Base-by-base conservation (phyloP, 2,888 invertebrate genomes). In the Agrochola circellaris region DNA sequence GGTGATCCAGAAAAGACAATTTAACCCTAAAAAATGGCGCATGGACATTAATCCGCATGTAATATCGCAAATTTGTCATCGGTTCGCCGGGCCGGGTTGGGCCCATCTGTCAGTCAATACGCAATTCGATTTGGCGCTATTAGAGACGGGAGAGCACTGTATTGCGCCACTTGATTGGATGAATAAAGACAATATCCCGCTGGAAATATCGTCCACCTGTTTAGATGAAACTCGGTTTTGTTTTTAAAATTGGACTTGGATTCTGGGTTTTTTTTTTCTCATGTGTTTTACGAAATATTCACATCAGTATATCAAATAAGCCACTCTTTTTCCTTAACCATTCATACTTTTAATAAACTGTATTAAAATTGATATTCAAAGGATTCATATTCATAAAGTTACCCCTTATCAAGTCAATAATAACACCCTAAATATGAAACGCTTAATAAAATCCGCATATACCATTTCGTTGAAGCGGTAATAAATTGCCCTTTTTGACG, bases 51-150 rank as follows among this genome's bases (percentile, higher is more conserved):
- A 96, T 96, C 96, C 96, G 94, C 94, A 96, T 96, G 96, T 96
- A 96, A 96, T 96, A 96, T 96, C 94, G 95, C 95, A 93, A 96
- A 96, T 96, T 96, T 96, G 96, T 96, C 96, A 93, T 95, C 95
- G 95, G 94, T 93, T 94, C 93, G 93, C 75, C 93, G 94, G 90
- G 90, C 91, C 90, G 88, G 89, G 86, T 64, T 83, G 89, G 85
- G 91, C 92, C 93, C 95, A 95, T 96, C 95, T 96, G 96, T 95
- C 95, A 91, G 93, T 88, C 89, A 88, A 88, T 90, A 89, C 90
- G 91, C 93, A 94, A 95, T 95, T 95, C 93, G 94, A 95, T 96
- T 96, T 95, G 91, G 91, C 85, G 91, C 93, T 91, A 95, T 96
- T 96, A 96, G 94, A 88, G 89, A 92, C 88, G 91, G 89, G 92